Evolutionary conservation across 2,797 vertebrate species (phyloP), one percentile per base, ranked within the genome.

Genomic region (Hemitrygon akajei): DNA sequence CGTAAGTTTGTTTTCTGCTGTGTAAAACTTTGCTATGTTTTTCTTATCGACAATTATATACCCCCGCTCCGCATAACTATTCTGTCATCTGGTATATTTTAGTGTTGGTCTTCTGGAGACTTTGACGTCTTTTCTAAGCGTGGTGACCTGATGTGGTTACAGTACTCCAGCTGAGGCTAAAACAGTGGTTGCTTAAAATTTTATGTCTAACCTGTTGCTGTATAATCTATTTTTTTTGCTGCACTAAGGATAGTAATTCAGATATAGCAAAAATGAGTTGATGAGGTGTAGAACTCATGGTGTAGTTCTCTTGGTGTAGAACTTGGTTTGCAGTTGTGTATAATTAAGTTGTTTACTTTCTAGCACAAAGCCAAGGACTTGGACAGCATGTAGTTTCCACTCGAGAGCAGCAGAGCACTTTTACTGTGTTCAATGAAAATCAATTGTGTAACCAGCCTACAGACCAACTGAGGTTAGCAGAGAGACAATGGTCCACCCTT

Each of bases 351-450:
- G 76, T 37, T 94, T 94, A 95, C 47, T 94, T 34, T 63, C 71
- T 94, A 99, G 98, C 91, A 94, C 34, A 95, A 5, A 95, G 95
- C 40, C 96, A 96, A 94, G 97, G 95, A 87, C 96, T 98, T 95
- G 97, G 95, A 94, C 95, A 96, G 58, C 96, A 95, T 7, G 94
- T 95, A 63, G 94, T 94, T 69, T 16, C 96, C 47, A 95, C 95
- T 1, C 96, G 96, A 27, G 95, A 77, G 25, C 95, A 96, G 79
- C 97, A 97, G 95, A 96, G 95, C 37, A 94, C 89, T 22, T 95
- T 99, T 95, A 37, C 96, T 82, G 95, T 99, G 84, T 99, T 98
- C 95, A 98, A 99, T 96, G 99, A 99, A 95, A 99, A 97, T 95
- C 96, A 96, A 93, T 81, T 94, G 91, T 92, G 93, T 16, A 94